Evolutionary conservation across 2,113 vertebrate species (phyloP).

Genomic region (Picathartes gymnocephalus): DNA sequence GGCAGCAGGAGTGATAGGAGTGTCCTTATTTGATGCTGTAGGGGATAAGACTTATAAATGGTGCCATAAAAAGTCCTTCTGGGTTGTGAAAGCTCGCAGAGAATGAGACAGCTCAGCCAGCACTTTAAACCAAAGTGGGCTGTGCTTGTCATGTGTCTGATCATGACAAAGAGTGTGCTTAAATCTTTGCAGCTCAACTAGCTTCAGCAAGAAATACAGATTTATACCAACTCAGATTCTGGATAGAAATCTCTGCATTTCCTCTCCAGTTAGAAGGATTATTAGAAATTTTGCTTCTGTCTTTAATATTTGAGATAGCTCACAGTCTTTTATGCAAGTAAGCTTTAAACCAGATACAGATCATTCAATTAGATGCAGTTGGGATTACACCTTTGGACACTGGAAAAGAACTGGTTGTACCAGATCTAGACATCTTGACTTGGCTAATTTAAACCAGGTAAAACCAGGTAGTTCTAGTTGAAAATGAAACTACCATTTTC

Average conservation of each 20-base stretch:
- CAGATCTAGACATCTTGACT: neutral
- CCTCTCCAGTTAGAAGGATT: neutral
- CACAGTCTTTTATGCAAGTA: neutral
- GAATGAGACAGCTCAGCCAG: neutral
- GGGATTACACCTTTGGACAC: neutral
- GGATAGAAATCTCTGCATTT: neutral
- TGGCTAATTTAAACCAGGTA: neutral
- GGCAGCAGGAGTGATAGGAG: slow-evolving; percentile 33
- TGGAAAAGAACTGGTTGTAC: neutral
- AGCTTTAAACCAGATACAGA: neutral
- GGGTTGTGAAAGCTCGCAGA: neutral
- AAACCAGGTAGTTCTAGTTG: neutral
- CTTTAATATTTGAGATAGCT: neutral
- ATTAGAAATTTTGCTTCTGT: neutral
- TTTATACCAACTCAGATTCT: neutral
- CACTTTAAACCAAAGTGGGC: neutral
- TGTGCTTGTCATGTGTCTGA: neutral
- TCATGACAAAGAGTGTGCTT: neutral
- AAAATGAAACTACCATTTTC: neutral
- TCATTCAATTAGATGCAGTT: neutral
- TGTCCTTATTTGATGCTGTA: slow-evolving; percentile 33
- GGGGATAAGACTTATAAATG: slow-evolving; percentile 26
- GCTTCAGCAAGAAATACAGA: neutral
- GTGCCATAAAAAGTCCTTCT: slow-evolving; percentile 55
- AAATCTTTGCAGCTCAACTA: neutral